Evolutionary conservation across 2,888 invertebrate species (phyloP), one percentile per base, ranked within the genome.

Genomic region (Caenorhabditis sulstoni): DNA sequence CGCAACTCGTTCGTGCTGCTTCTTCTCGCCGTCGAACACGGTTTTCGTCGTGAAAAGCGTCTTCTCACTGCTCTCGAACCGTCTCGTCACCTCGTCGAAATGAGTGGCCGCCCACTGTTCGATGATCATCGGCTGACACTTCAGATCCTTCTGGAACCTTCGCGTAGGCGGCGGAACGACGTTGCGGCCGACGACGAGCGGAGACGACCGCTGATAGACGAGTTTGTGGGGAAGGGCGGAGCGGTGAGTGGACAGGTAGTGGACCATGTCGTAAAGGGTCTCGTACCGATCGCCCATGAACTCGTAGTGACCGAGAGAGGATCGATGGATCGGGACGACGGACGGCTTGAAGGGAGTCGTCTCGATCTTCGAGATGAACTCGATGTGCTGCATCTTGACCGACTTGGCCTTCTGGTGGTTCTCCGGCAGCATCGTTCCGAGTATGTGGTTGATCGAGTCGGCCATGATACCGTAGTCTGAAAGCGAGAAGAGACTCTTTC

Each of bases 71-170:
- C 61, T 18, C 16, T 73, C 75, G 12, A 75, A 49, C 52, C 64
- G n/a, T 3, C 59, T 29, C 3, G 79, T 75, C 1, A 79, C 58
- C 37, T 79, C 78, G 14, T 79, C 78, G 29, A 65, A 85, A 62
- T 85, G 81, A 11, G 66, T 67, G 7, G 84, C 80, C 0, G 85
- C 85, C 80, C 82, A 81, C 52, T 84, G 82, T 35, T 85, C 85
- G 37, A 68, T 78, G 4, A 22, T 45, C 85, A 85, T 85, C 14
- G 82, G 80, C 23, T 82, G 80, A 18, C 59, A 49, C 12, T 39
- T 29, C 18, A 80, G 12, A 18, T 70, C 66, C 71, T 76, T 75
- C 35, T 44, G 22, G 50, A 74, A 80, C 12, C 14, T 22, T 22
- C 9, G 22, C 12, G 52, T 67, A 11, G 76, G 77, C 4, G 74